Percentiles rank a stretch among this genome's conserved stretches.
phyloP scores from a whole-genome alignment of 2,113 vertebrate genomes.

The Stegastes partitus region DNA sequence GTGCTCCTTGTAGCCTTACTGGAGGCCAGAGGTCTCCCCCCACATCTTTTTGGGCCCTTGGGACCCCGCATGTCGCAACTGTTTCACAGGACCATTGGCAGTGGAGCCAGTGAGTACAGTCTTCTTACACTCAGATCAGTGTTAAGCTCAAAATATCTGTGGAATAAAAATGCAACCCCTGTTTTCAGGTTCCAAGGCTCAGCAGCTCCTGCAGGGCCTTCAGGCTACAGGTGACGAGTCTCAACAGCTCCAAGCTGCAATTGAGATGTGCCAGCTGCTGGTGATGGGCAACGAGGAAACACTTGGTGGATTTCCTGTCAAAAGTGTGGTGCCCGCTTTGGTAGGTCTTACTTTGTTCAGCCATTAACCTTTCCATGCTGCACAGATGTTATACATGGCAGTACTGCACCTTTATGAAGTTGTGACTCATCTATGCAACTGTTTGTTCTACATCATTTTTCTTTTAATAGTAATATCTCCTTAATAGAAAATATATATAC shows the following conservation, averaged over 20 bases:
- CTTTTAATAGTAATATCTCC: neutral
- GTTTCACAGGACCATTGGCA: slow-evolving; percentile 99
- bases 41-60: slow-evolving; percentile 98
- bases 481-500: neutral
- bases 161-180: neutral
- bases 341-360: slow-evolving; percentile 80
- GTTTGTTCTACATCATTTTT: slow-evolving; percentile 1
- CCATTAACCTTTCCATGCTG: neutral
- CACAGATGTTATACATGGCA: neutral
- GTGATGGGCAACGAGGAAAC: slow-evolving; percentile 99
- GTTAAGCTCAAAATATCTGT: neutral
- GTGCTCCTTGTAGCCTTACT: slow-evolving; percentile 87
- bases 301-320: slow-evolving; percentile 97
- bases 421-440: neutral
- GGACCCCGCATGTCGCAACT: slow-evolving; percentile 99
- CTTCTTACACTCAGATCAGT: neutral
- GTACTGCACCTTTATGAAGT: neutral
- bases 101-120: slow-evolving; percentile 94
- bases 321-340: slow-evolving; percentile 98
- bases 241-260: slow-evolving; percentile 97
- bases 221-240: slow-evolving; percentile 98
- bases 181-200: slow-evolving; percentile 94
- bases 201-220: slow-evolving; percentile 97
- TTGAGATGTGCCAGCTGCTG: slow-evolving; percentile 98
- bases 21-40: slow-evolving; percentile 98